Evolutionary conservation across 1,140 invertebrate genomes (phyloP), one percentile per base, ranked within the genome.

Genomic region (Rhizoglyphus robini): DNA sequence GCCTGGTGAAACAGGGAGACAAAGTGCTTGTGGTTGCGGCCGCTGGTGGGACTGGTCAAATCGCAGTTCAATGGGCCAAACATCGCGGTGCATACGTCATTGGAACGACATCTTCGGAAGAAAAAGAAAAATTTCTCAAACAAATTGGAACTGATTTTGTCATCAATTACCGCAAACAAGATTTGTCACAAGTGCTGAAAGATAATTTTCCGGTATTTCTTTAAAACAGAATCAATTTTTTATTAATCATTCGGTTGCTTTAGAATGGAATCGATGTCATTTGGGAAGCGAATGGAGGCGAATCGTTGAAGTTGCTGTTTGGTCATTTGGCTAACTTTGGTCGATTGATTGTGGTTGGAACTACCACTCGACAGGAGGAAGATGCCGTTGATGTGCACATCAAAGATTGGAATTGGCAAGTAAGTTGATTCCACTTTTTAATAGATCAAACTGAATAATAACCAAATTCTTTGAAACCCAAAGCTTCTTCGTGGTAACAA

Each of bases 21-120:
- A 77, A 71, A 49, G 76, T 77, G 13, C 65, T 77, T 18, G 69
- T 77, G 0, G 76, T 75, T 64, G 76, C 76, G 71, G 76, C 76
- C 47, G 76, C 76, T 18, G 76, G 76, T 5, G 76, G 76, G 4
- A 65, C 63, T 18, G 63, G 63, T 30, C 11, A 20, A 25, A 32
- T 63, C 8, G 23, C 54, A 4, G 23, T 61, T 8, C 23, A 64
- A 31, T 65, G 54, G 23, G 23, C 23, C 23, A 77, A 77, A 63
- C 65, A 70, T 57, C 70, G 70, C 30, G 76, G 76, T 4, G 76
- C 75, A 70, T 74, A 77, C 71, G 76, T 77, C 2, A 76, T 78
- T 47, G 76, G 76, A 31, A 76, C 75, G 36, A 77, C 76, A 67
- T 78, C 76, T 20, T 70, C 72, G 61, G 72, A 74, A 66, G 74